These are phyloP conservation scores for Anoncus sp. DNA, from an alignment of 2,888 invertebrate species.

Conservation along the genomic window DNA sequence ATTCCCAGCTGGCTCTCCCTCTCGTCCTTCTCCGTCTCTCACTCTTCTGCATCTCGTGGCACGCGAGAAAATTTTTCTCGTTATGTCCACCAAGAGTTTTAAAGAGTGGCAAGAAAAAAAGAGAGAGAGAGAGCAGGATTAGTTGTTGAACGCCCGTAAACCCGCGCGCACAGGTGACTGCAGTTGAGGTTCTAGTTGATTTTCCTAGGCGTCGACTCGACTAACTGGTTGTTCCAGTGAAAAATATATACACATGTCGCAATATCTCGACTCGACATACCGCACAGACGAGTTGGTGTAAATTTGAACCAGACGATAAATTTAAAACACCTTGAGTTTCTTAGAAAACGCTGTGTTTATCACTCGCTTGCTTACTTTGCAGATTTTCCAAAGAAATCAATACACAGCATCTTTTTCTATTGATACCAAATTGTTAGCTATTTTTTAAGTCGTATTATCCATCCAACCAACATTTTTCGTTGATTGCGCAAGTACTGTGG, in stretches of 20 bases:
- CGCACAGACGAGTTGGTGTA: not conserved
- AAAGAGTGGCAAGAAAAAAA: not conserved
- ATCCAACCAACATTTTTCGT: no score
- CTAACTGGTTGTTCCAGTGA: constrained; percentile 62
- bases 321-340: no score
- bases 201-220: constrained; percentile 49
- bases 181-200: constrained; percentile 36
- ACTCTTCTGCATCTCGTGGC: constrained; percentile 28
- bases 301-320: not conserved
- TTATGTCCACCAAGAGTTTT: constrained; percentile 34
- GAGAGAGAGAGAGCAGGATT: constrained; percentile 23
- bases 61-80: constrained; percentile 31
- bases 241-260: constrained; percentile 61
- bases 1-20: constrained; percentile 38
- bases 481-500: no score
- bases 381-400: no score
- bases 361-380: no score
- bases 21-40: constrained; percentile 28
- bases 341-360: no score
- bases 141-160: constrained; percentile 39
- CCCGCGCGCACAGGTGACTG: constrained; percentile 54
- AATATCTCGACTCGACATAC: constrained; percentile 50
- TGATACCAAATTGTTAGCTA: no score
- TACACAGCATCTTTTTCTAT: no score
- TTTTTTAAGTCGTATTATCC: no score